phyloP scores from a whole-genome alignment of 1,140 invertebrate genomes.

The Fopius arisanus region DNA sequence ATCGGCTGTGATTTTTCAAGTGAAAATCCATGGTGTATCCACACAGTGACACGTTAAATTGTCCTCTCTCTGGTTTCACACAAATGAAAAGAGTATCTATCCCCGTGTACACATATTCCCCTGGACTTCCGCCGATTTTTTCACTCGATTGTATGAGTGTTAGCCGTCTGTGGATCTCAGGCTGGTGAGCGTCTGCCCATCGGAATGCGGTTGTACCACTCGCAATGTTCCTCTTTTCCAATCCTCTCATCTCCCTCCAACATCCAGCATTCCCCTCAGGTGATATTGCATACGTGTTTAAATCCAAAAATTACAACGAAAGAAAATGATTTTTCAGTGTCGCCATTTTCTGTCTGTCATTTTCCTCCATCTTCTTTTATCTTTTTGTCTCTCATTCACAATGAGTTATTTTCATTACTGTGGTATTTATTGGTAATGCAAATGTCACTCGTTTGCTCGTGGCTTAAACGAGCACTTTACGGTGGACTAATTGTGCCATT shows the following conservation, averaged over 20 bases:
- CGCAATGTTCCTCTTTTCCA: neutral
- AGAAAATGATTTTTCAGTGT: too few relatives aligned
- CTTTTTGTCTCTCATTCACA: neutral
- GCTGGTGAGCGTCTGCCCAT: constrained; percentile 34
- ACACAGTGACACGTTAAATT: neutral
- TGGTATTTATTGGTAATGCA: constrained; percentile 16
- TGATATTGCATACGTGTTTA: neutral
- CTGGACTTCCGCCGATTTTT: neutral
- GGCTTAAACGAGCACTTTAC: constrained; percentile 34
- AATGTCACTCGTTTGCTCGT: constrained; percentile 37
- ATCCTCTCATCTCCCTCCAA: neutral
- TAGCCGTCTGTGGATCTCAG: constrained; percentile 19
- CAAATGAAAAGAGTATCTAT: neutral
- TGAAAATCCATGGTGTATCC: neutral
- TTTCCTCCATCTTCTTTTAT: too few relatives aligned
- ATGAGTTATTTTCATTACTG: neutral
- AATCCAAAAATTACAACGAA: neutral
- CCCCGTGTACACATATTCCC: neutral
- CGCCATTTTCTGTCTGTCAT: too few relatives aligned
- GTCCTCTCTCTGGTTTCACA: neutral
- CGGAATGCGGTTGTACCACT: constrained; percentile 49
- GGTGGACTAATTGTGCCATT: neutral
- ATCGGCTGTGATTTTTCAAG: neutral
- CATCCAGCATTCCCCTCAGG: neutral
- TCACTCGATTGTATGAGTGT: neutral